phyloP scores from a whole-genome alignment of 2,113 vertebrate genomes.

The Ginglymostoma cirratum region DNA sequence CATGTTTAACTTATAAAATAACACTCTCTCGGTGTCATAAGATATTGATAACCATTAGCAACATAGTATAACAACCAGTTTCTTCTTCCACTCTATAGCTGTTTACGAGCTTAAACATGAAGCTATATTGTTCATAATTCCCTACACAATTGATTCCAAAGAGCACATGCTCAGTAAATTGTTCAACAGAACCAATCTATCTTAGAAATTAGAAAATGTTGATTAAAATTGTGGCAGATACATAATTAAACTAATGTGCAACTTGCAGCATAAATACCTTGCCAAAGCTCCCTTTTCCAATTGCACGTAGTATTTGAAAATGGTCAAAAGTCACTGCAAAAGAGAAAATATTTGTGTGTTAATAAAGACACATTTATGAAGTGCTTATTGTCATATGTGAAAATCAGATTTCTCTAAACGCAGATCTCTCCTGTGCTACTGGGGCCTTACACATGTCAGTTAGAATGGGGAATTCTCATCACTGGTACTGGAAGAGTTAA shows the following conservation, averaged over 20 bases:
- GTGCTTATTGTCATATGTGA: background rate
- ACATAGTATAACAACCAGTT: background rate
- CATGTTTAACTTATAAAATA: background rate
- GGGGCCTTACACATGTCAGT: background rate
- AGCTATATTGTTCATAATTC: background rate
- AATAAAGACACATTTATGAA: background rate
- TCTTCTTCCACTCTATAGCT: background rate
- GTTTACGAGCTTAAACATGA: background rate
- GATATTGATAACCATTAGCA: constrained; percentile 1
- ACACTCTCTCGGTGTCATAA: background rate
- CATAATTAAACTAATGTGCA: background rate
- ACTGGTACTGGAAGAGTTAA: background rate
- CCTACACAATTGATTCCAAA: background rate
- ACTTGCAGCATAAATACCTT: constrained; percentile 53
- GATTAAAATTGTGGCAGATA: background rate
- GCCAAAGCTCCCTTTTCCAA: constrained; percentile 69
- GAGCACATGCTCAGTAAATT: background rate
- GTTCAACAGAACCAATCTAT: background rate
- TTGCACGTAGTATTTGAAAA: constrained; percentile 69
- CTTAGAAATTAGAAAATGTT: background rate
- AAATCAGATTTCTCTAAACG: background rate
- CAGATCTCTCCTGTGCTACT: background rate
- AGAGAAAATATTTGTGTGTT: constrained; percentile 39
- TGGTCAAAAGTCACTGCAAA: constrained; percentile 68
- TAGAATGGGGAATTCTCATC: background rate